Evolutionary conservation across 2,888 invertebrate genomes (phyloP), one percentile per base, ranked within the genome.

Genomic region (Apodemia mormo): DNA sequence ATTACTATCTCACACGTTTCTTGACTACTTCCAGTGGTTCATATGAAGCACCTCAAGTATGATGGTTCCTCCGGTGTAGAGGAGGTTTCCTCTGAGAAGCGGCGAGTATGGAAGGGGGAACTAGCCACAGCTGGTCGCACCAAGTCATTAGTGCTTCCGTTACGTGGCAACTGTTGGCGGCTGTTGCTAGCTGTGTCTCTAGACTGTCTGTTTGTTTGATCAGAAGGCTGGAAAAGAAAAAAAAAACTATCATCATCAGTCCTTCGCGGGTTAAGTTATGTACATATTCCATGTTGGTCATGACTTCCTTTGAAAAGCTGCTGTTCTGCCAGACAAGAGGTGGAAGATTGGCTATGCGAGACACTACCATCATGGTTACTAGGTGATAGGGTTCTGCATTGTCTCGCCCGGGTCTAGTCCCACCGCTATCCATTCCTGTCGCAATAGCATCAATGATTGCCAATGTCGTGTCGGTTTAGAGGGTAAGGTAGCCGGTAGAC

Each of bases 141-240:
- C 96, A 96, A 70, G 95, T 95, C 87, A 98, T 96, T 78, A 98
- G 90, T 67, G 96, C 95, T 85, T 97, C 97, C 54, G 98, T 97
- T 71, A 98, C 95, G 83, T 96, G 96, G 82, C 97, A 97, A 79
- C 97, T 98, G 80, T 97, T 95, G 6, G 98, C 97, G 0, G 98
- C 98, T 87, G 97, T 96, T 75, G 96, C 96, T 6, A 97, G 95
- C 85, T 97, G 97, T 65, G 95, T 96, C 79, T 94, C 95, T 79
- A 96, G 93, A 75, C 90, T 90, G 82, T 94, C 94, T 58, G 92
- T 95, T 90, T 81, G 94, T 93, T 91, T 96, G 94, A 89, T 96
- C 92, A 81, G 94, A 82, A 80, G 95, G 94, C 92, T 96, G 94
- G 29, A 82, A 68, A 45, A 37, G 75, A 45, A 68, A 83, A 82